These are phyloP conservation scores for Nebria ingens DNA, from an alignment of 1,140 invertebrate genomes.

Conservation along the genomic window DNA sequence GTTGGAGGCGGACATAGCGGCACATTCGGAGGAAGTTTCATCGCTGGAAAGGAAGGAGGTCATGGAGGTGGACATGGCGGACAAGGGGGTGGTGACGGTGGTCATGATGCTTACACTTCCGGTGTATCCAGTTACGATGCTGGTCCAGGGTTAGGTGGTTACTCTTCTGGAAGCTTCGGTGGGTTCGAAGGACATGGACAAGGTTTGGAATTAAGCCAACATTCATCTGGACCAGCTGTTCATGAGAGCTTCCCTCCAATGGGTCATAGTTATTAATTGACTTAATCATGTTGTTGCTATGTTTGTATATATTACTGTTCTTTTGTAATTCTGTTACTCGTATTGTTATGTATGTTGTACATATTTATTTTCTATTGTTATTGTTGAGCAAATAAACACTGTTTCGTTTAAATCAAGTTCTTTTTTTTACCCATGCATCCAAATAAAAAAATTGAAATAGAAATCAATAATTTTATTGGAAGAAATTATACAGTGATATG, in stretches of 20 bases:
- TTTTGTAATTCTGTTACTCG: neutral
- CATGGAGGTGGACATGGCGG: neutral
- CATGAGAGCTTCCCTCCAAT: neutral
- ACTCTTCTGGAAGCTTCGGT: neutral
- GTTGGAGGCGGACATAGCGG: neutral
- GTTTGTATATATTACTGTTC: neutral
- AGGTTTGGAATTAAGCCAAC: neutral
- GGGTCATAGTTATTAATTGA: neutral
- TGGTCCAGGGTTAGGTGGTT: neutral
- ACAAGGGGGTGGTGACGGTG: neutral
- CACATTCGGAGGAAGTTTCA: neutral
- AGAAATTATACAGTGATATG: too few relatives aligned
- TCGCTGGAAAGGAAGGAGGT: neutral
- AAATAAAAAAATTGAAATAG: too few relatives aligned
- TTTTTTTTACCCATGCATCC: too few relatives aligned
- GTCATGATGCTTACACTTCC: neutral
- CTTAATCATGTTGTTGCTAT: neutral
- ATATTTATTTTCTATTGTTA: constrained; percentile 7
- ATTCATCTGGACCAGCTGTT: too few relatives aligned
- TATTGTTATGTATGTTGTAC: neutral
- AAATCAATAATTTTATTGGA: too few relatives aligned
- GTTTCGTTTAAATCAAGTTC: neutral
- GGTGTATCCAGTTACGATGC: neutral
- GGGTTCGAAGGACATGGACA: neutral
- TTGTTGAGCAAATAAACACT: neutral